Conservation (phyloP, 2,797 vertebrate genomes). For the Enteromius viviparus region DNA sequence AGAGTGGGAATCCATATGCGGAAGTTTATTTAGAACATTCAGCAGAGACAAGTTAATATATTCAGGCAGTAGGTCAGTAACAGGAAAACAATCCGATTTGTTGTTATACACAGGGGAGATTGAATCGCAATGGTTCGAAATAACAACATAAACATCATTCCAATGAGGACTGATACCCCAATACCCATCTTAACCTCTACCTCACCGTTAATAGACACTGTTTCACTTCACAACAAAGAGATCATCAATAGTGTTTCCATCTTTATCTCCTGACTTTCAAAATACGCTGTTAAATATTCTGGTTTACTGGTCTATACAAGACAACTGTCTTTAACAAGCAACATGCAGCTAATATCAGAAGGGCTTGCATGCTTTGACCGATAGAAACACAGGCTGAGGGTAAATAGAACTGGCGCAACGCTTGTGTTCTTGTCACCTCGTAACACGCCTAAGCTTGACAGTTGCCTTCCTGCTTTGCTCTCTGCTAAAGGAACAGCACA, state of each 20-base stretch:
- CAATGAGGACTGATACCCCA: too few relatives aligned
- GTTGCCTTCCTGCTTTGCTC: slow-evolving; percentile 52
- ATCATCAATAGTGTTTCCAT: slow-evolving; percentile 11
- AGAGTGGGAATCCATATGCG: too few relatives aligned
- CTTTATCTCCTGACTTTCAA: slow-evolving; percentile 20
- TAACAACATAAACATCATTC: too few relatives aligned
- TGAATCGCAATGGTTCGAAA: too few relatives aligned
- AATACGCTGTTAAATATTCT: slow-evolving; percentile 19
- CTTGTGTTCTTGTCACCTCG: slow-evolving; percentile 56
- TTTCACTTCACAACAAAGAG: not conserved
- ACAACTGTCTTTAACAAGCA: not conserved
- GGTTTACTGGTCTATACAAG: slow-evolving; percentile 14
- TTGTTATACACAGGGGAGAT: too few relatives aligned
- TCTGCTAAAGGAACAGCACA: slow-evolving; percentile 50
- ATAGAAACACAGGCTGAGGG: slow-evolving; percentile 50
- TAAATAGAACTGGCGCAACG: slow-evolving; percentile 36
- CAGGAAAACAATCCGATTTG: too few relatives aligned
- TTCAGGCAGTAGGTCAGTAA: too few relatives aligned
- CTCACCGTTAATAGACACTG: too few relatives aligned
- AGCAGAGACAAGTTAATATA: too few relatives aligned
- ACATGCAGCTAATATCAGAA: slow-evolving; percentile 27
- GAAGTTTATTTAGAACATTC: too few relatives aligned
- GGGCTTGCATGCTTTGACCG: slow-evolving; percentile 54
- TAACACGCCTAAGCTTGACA: slow-evolving; percentile 56
- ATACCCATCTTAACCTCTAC: not conserved